phyloP scores from a whole-genome alignment of 2,888 invertebrate species.

The Limenitis camilla region DNA sequence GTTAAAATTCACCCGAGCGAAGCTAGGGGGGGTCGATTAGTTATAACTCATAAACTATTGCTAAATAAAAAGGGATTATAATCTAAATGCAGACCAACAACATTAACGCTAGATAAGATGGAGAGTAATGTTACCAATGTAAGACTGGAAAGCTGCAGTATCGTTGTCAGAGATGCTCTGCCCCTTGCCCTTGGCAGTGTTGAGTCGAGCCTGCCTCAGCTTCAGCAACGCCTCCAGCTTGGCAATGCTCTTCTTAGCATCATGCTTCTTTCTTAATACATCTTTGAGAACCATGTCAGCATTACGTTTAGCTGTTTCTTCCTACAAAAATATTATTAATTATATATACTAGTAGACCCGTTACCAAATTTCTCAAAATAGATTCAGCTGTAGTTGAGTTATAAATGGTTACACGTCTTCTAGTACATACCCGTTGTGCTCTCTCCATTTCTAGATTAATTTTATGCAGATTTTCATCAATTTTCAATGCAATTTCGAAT shows the following conservation, averaged over 20 bases:
- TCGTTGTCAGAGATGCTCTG: constrained; percentile 70
- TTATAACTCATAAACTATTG: constrained; percentile 69
- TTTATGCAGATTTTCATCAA: constrained; percentile 79
- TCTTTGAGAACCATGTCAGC: constrained; percentile 82
- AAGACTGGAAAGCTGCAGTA: constrained; percentile 69
- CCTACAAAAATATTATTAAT: constrained; percentile 45
- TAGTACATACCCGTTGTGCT: constrained; percentile 76
- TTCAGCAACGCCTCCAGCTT: constrained; percentile 78
- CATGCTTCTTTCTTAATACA: constrained; percentile 80
- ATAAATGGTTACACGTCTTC: no score
- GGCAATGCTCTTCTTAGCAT: constrained; percentile 78
- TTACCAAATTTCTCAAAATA: no score
- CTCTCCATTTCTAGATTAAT: constrained; percentile 77
- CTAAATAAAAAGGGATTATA: no score
- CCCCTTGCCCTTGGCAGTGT: constrained; percentile 78
- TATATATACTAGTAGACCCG: no score
- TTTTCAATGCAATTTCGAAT: constrained; percentile 72
- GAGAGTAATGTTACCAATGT: constrained; percentile 70
- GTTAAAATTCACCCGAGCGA: no score
- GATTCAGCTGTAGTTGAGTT: no score
- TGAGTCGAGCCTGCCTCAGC: constrained; percentile 77
- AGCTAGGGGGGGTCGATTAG: no score
- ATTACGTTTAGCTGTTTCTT: constrained; percentile 78
- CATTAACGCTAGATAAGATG: no score
- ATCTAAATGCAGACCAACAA: no score